Percentiles rank a stretch among this genome's conserved stretches.
Evolutionary conservation across 2,888 invertebrate species (phyloP).

Genomic region (Epinotia brunnichana): DNA sequence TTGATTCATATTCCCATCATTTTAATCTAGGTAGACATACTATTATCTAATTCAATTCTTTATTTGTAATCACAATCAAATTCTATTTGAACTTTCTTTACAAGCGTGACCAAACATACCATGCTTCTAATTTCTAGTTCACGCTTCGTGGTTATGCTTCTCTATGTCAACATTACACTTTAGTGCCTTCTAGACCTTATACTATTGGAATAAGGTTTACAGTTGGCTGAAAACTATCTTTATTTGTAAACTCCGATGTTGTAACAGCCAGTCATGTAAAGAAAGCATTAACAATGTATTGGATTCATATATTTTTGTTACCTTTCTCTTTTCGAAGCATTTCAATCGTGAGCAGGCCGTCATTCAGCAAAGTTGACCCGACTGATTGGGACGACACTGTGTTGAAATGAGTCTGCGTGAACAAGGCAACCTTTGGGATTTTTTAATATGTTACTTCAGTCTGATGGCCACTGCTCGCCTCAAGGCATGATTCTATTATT

Average conservation of each 20-base stretch:
- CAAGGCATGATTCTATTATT: too few species aligned
- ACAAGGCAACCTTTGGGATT: neutral
- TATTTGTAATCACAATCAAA: neutral
- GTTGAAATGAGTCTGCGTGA: constrained; percentile 4
- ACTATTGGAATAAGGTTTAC: neutral
- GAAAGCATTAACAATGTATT: constrained; percentile 2
- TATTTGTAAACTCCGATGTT: neutral
- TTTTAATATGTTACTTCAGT: too few species aligned
- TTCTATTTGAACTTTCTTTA: neutral
- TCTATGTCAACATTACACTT: constrained; percentile 2
- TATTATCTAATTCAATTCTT: neutral
- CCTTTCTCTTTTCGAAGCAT: neutral
- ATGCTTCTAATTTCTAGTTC: constrained; percentile 12
- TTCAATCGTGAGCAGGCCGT: constrained; percentile 21
- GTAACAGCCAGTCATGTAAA: neutral
- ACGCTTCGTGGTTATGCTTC: neutral
- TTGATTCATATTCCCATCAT: neutral
- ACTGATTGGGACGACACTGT: constrained; percentile 15
- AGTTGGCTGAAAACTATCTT: neutral
- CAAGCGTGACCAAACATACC: neutral
- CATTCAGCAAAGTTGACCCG: constrained; percentile 25
- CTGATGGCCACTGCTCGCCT: too few species aligned
- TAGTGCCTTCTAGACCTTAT: neutral
- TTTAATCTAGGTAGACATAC: neutral
- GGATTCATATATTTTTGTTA: neutral